These are phyloP conservation scores for Darevskia nairensis DNA, from an alignment of 2,797 vertebrate genomes.

Conservation along the genomic window DNA sequence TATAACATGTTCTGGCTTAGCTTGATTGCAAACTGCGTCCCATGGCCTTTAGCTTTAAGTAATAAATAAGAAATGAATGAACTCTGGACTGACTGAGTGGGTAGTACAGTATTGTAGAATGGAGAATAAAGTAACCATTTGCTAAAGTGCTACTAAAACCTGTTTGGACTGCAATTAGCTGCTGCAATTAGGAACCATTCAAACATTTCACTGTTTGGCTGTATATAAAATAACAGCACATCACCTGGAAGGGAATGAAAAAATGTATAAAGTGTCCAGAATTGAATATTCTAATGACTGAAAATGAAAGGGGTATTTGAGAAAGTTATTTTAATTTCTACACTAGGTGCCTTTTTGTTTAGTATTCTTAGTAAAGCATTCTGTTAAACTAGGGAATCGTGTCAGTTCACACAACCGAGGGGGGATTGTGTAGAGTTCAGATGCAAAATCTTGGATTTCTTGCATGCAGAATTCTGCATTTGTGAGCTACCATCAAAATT, in stretches of 20 bases:
- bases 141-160: background rate
- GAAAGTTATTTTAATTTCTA: slow-evolving; percentile 39
- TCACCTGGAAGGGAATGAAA: no score
- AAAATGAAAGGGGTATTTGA: background rate
- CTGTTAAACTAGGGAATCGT: background rate
- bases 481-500: background rate
- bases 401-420: slow-evolving; percentile 2
- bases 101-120: background rate
- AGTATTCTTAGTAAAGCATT: slow-evolving; percentile 54
- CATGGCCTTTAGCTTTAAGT: background rate
- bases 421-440: background rate
- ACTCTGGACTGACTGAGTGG: background rate
- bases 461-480: background rate
- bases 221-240: background rate
- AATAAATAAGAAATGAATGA: background rate
- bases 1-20: background rate
- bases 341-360: slow-evolving; percentile 38
- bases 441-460: background rate
- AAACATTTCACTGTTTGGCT: background rate
- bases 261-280: background rate
- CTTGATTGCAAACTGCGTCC: background rate
- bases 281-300: background rate
- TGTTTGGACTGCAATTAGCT: background rate
- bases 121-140: background rate
- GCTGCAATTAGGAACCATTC: background rate